These are phyloP conservation scores for Meliscaeva auricollis DNA, from an alignment of 2,888 invertebrate genomes.

Conservation along the genomic window DNA sequence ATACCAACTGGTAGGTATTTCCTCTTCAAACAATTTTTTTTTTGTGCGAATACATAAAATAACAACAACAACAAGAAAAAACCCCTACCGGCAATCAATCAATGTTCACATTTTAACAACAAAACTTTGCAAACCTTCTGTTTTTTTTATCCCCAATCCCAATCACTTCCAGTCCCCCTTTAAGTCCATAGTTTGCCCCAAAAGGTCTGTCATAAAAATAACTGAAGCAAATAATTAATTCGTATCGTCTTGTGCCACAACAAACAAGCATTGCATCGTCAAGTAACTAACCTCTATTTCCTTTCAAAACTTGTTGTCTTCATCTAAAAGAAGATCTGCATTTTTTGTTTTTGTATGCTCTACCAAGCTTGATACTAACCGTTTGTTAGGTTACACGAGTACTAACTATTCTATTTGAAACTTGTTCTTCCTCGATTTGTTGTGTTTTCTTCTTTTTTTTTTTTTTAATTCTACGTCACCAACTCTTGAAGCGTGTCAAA, in stretches of 20 bases:
- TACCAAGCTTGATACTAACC: not conserved
- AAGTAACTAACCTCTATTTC: slow-evolving; percentile 62
- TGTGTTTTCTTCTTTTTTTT: too few species aligned
- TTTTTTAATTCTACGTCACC: slow-evolving; percentile 36
- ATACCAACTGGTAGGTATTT: not conserved
- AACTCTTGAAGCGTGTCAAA: slow-evolving; percentile 63
- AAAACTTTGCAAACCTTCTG: slow-evolving; percentile 13
- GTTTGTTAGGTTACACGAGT: slow-evolving; percentile 5
- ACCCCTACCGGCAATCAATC: slow-evolving; percentile 48
- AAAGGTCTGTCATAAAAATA: slow-evolving; percentile 38
- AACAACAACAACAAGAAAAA: not conserved
- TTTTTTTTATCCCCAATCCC: too few species aligned
- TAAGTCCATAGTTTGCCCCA: not conserved
- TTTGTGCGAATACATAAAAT: slow-evolving; percentile 19
- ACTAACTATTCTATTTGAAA: slow-evolving; percentile 30
- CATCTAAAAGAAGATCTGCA: slow-evolving; percentile 33
- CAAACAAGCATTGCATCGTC: slow-evolving; percentile 17
- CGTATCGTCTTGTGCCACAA: slow-evolving; percentile 36
- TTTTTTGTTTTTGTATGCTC: not conserved
- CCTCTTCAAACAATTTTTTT: slow-evolving; percentile 34
- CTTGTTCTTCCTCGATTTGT: slow-evolving; percentile 19
- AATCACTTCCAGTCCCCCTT: not conserved
- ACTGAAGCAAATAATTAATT: slow-evolving; percentile 65
- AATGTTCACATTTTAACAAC: slow-evolving; percentile 43
- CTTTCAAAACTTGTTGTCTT: slow-evolving; percentile 59